A percentile compares a stretch with the other conserved stretches of the same genome.
phyloP scores from a whole-genome alignment of 37 sponge, comb jelly and placozoan genomes.

The Chondrilla cf. caribensis region DNA sequence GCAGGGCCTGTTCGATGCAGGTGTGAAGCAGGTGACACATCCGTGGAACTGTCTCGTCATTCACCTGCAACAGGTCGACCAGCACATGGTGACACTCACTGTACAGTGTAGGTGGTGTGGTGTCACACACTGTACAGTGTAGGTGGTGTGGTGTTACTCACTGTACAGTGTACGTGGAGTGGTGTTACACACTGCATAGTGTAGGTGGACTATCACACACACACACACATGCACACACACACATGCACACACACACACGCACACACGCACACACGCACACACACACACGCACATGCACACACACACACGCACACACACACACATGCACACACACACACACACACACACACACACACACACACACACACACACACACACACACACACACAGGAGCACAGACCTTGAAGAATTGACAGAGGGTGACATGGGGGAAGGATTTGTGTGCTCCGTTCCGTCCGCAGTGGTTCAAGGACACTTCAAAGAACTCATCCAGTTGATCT shows the following conservation, averaged over 20 bases:
- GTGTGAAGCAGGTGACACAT: constrained; percentile 50
- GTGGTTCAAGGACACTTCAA: constrained; percentile 50
- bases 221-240: too few relatives aligned
- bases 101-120: background rate
- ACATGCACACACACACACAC: too few relatives aligned
- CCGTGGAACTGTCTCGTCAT: constrained; percentile 27
- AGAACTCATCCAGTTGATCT: constrained; percentile 66
- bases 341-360: too few relatives aligned
- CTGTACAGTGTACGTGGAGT: background rate
- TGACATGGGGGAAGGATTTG: constrained; percentile 89
- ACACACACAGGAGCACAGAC: constrained; percentile 22
- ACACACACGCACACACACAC: too few relatives aligned
- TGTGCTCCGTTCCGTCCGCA: constrained; percentile 79
- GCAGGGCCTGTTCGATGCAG: constrained; percentile 24
- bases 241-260: too few relatives aligned
- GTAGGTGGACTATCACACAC: too few relatives aligned
- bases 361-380: too few relatives aligned
- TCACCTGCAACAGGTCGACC: constrained; percentile 29
- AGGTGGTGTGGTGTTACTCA: background rate
- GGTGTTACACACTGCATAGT: too few relatives aligned
- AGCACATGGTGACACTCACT: background rate
- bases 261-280: too few relatives aligned
- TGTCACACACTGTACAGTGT: background rate
- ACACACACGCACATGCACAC: too few relatives aligned
- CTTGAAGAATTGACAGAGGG: constrained; percentile 89